Evolutionary conservation across 2,888 invertebrate genomes (phyloP), one percentile per base, ranked within the genome.

Genomic region (Chironomus riparius): DNA sequence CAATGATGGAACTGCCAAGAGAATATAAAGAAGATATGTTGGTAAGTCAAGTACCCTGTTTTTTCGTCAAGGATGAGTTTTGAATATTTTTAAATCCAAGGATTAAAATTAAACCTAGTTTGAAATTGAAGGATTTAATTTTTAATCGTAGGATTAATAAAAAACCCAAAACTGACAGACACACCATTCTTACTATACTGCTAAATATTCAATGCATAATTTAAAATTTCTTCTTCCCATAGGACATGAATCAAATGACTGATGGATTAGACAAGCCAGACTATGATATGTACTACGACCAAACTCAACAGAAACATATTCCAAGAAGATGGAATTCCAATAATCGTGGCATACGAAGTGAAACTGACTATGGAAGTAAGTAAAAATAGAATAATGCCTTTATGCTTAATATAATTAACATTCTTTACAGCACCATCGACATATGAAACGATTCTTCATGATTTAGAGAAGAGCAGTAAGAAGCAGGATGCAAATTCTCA

Each of bases 291-390:
- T 75, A 81, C 68, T 84, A 84, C 78, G 81, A 81, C 76, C 83
- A 83, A n/a, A 38, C 18, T 15, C 72, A 72, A 62, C 78, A 77
- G 68, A 77, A 76, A 21, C 81, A 82, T 70, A 81, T 81, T 4
- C 81, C 82, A 47, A 83, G 73, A 80, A 83, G 18, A 61, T 83
- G 84, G 77, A 84, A 84, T 78, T 83, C 84, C 1, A 81, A 79
- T 2, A 84, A 82, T 79, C 80, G 84, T 4, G 84, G 83, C 77
- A 81, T 84, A 48, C 81, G 84, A 68, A 84, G 84, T 71, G 83
- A 81, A 76, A 76, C 79, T 50, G 78, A 72, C 77, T 78, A 77
- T 61, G 72, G 22, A 61, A 62, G 56, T 72, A 62, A 62, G 50
- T 50, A 65, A 3, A 18, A 47, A 13, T 24, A 24, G 18, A 15